Evolutionary conservation across 2,797 vertebrate genomes (phyloP).

Genomic region (Acipenser transmontanus): DNA sequence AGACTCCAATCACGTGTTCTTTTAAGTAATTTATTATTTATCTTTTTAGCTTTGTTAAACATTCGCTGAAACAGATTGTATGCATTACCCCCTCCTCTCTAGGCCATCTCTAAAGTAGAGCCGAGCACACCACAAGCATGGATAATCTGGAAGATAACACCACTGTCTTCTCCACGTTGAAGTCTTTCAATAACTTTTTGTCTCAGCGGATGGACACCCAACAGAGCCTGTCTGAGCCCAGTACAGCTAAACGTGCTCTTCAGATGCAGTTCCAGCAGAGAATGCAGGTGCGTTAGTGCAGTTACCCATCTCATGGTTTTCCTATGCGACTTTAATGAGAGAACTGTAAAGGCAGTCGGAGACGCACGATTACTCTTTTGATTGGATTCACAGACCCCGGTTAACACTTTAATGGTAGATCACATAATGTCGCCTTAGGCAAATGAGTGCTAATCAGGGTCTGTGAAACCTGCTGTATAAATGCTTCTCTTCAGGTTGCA

Average conservation of each 20-base stretch:
- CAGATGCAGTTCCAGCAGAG: constrained; percentile 78
- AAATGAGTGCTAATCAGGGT: background rate
- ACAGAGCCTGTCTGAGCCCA: constrained; percentile 36
- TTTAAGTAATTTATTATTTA: constrained; percentile 8
- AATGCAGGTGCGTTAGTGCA: constrained; percentile 65
- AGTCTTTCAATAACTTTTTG: constrained; percentile 84
- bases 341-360: background rate
- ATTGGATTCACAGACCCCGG: too few relatives aligned
- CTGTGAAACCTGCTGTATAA: background rate
- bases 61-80: background rate
- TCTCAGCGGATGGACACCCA: constrained; percentile 55
- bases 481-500: background rate
- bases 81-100: background rate
- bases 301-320: background rate
- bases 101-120: background rate
- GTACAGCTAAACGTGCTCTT: constrained; percentile 45
- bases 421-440: background rate
- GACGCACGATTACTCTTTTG: background rate
- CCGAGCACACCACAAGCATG: constrained; percentile 48
- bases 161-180: constrained; percentile 77
- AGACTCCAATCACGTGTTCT: constrained; percentile 5
- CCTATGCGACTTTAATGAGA: constrained; percentile 1
- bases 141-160: constrained; percentile 82
- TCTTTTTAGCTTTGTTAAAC: background rate
- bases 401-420: background rate